These are phyloP conservation scores for Coracopsis vasa DNA, from an alignment of 2,113 vertebrate species.

Conservation along the genomic window DNA sequence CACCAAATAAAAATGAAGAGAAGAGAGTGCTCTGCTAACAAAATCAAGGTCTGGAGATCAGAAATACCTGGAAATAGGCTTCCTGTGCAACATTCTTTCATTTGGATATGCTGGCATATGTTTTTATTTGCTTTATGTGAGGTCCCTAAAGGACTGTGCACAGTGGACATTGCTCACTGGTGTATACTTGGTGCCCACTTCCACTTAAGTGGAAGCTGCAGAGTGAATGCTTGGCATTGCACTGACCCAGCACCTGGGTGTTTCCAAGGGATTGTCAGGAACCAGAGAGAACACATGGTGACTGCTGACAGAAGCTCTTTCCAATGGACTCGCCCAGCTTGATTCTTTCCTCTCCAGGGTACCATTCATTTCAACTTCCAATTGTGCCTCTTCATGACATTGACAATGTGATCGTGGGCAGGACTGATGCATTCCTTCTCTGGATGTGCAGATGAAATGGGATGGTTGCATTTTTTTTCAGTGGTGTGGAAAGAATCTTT, in stretches of 20 bases:
- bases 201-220: not conserved
- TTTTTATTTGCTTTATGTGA: not conserved
- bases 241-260: not conserved
- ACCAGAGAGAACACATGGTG: not conserved
- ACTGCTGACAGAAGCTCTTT: not conserved
- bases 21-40: not conserved
- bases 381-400: not conserved
- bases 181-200: not conserved
- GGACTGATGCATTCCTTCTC: not conserved
- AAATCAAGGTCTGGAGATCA: not conserved
- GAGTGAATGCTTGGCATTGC: not conserved
- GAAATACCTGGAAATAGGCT: not conserved
- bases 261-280: not conserved
- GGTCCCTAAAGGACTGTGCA: not conserved
- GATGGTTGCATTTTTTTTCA: not conserved
- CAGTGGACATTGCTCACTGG: not conserved
- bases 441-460: not conserved
- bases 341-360: not conserved
- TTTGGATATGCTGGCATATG: not conserved
- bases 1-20: not conserved
- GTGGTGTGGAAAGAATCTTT: not conserved
- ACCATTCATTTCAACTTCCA: not conserved
- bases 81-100: not conserved
- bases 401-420: not conserved
- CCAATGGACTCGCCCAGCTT: not conserved